phyloP scores from a whole-genome alignment of 2,113 vertebrate species.

The Psephotus haematonotus region DNA sequence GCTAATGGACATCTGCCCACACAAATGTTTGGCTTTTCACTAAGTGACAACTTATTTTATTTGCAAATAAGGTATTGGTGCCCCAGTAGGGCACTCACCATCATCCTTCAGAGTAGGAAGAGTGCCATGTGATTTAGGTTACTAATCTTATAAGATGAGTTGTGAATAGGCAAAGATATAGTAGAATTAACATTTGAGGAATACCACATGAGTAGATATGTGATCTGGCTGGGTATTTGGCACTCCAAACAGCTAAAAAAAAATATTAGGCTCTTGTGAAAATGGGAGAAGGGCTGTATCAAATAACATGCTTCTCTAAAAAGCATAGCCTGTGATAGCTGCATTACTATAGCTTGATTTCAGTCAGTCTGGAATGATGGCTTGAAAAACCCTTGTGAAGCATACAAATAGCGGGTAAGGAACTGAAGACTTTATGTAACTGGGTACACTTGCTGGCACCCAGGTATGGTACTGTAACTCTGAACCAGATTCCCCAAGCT shows the following conservation, averaged over 20 bases:
- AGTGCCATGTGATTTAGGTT: constrained; percentile 5
- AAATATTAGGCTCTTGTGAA: not conserved
- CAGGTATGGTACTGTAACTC: not conserved
- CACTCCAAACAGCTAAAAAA: not conserved
- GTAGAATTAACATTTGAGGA: not conserved
- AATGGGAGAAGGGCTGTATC: not conserved
- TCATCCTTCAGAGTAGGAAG: constrained; percentile 16
- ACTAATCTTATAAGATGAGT: constrained; percentile 20
- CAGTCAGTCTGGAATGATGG: not conserved
- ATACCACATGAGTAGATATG: not conserved
- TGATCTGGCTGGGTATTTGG: not conserved
- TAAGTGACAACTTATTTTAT: constrained; percentile 67
- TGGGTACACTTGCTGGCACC: not conserved
- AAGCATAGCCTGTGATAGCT: not conserved
- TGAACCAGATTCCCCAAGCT: not conserved
- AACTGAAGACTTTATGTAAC: not conserved
- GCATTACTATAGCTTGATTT: not conserved
- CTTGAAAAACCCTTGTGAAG: not conserved
- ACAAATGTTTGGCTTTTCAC: constrained; percentile 63
- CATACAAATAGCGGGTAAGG: not conserved
- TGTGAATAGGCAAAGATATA: constrained; percentile 24
- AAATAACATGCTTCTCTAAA: not conserved
- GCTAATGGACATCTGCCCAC: constrained; percentile 67
- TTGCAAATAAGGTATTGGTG: constrained; percentile 63
- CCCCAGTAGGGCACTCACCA: constrained; percentile 17